Base-by-base conservation (phyloP, 2,797 vertebrate species). In the Epinephelus awoara region DNA sequence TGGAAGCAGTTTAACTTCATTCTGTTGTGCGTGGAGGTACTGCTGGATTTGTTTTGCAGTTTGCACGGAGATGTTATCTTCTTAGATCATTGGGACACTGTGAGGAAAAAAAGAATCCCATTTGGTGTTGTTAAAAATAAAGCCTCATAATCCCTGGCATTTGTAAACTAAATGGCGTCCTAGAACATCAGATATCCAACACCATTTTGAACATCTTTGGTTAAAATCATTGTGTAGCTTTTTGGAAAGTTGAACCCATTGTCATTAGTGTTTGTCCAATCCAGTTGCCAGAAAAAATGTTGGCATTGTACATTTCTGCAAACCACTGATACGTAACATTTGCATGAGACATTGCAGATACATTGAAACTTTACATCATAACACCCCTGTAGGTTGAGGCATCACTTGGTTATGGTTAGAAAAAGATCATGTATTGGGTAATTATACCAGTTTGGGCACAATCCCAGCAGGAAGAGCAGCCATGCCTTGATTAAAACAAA, bases 21-120 rank as follows among this genome's bases (percentile, higher is more conserved):
- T 59, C 64, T 13, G 25, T 29, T 62, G 62, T 77, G 72, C 5
- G 6, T 55, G 25, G 56, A 69, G 29, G n/a, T 12, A 19, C 68
- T 69, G 56, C 73, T 72, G 62, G 72, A 63, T 71, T 65, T 63
- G 62, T 58, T 79, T 80, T 40, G 52, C 56, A 21, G 42, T 50
- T 55, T 58, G 50, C 10, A 34, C 2, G 18, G 21, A 25, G 67
- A 65, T 25, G n/a, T 68, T 71, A 67, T 79, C 19, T 23, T 76
- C 38, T 69, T 54, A 64, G 62, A 77, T 52, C 80, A 80, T 38
- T 64, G 34, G 44, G 62, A 56, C 29, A 59, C 75, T 44, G 67
- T 21, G 21, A 70, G 44, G 21, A 5, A 80, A 13, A 51, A 49
- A 46, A 72, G 61, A 63, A 51, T 69, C 54, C 56, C 19, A 6